Percentiles rank a stretch among this genome's conserved stretches.
These are phyloP conservation scores for Parotocinclus haroldoi DNA, from an alignment of 2,797 vertebrate species.

Conservation along the genomic window DNA sequence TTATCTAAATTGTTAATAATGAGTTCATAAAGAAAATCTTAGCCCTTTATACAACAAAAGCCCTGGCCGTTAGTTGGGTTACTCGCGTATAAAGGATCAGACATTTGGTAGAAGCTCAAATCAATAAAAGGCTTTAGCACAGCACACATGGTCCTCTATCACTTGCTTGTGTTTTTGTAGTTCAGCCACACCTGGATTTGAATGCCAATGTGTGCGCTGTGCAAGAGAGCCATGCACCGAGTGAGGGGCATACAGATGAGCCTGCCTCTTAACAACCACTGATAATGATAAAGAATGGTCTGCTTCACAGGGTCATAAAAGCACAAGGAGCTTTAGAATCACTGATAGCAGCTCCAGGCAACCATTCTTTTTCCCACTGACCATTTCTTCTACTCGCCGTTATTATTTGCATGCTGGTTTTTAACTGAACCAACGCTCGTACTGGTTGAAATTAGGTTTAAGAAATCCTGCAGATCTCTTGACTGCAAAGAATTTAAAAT, in stretches of 20 bases:
- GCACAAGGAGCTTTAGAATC: constrained; percentile 55
- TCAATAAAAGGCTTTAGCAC: constrained; percentile 11
- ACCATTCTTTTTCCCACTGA: constrained; percentile 45
- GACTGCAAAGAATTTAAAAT: constrained; percentile 17
- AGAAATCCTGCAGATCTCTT: constrained; percentile 15
- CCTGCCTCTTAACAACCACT: constrained; percentile 53
- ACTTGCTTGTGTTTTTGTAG: constrained; percentile 50
- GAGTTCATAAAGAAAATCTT: too few species aligned
- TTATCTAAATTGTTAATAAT: too few species aligned
- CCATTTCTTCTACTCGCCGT: constrained; percentile 39
- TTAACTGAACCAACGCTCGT: constrained; percentile 45
- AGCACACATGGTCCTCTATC: constrained; percentile 35
- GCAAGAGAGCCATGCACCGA: constrained; percentile 45
- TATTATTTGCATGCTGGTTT: constrained; percentile 42
- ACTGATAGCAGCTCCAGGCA: constrained; percentile 51
- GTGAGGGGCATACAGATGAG: constrained; percentile 54
- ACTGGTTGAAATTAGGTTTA: constrained; percentile 19
- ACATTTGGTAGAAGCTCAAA: too few species aligned
- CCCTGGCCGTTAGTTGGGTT: not conserved
- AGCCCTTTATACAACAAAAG: constrained; percentile 8
- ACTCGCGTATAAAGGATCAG: too few species aligned
- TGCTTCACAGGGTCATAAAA: constrained; percentile 53
- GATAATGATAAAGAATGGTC: constrained; percentile 59
- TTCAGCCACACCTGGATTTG: constrained; percentile 51
- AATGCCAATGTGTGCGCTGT: constrained; percentile 50